phyloP scores from a whole-genome alignment of 2,888 invertebrate genomes.

The Scaptomyza flava region DNA sequence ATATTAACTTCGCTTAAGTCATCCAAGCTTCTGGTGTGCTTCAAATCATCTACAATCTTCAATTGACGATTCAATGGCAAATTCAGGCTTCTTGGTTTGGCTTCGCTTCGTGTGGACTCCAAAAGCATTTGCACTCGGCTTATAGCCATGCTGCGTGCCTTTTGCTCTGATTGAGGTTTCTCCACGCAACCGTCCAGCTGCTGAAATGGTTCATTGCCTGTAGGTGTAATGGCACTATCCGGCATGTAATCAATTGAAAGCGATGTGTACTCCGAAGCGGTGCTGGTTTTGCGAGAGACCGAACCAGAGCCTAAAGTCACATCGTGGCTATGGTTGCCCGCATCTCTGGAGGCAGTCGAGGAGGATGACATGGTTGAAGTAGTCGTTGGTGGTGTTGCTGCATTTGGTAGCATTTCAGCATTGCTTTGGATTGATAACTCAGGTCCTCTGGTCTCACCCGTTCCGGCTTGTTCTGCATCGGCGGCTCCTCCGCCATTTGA shows the following conservation, averaged over 20 bases:
- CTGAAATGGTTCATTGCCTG: constrained; percentile 58
- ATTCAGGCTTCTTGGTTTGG: constrained; percentile 73
- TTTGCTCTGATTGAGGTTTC: constrained; percentile 42
- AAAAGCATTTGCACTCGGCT: constrained; percentile 61
- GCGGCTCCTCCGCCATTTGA: constrained; percentile 35
- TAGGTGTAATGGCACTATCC: constrained; percentile 85
- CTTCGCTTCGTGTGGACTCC: constrained; percentile 61
- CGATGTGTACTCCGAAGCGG: constrained; percentile 85
- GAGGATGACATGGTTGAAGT: constrained; percentile 77
- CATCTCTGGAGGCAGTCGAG: constrained; percentile 73
- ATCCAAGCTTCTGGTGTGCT: constrained; percentile 72
- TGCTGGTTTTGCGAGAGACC: constrained; percentile 86
- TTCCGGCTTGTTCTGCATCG: constrained; percentile 44
- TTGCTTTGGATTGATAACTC: constrained; percentile 43
- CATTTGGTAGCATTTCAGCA: constrained; percentile 51
- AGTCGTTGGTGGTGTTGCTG: constrained; percentile 66
- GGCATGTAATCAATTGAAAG: constrained; percentile 86
- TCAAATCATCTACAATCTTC: constrained; percentile 68
- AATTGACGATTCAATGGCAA: constrained; percentile 77
- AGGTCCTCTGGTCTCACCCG: constrained; percentile 39
- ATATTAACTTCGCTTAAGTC: constrained; percentile 71
- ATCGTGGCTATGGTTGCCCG: constrained; percentile 72
- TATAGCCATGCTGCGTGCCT: constrained; percentile 56
- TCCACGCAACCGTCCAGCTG: constrained; percentile 43
- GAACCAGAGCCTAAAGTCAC: constrained; percentile 79